Base-by-base conservation (phyloP, 2,797 vertebrate species). In the Petrocephalus schoutedeni region DNA sequence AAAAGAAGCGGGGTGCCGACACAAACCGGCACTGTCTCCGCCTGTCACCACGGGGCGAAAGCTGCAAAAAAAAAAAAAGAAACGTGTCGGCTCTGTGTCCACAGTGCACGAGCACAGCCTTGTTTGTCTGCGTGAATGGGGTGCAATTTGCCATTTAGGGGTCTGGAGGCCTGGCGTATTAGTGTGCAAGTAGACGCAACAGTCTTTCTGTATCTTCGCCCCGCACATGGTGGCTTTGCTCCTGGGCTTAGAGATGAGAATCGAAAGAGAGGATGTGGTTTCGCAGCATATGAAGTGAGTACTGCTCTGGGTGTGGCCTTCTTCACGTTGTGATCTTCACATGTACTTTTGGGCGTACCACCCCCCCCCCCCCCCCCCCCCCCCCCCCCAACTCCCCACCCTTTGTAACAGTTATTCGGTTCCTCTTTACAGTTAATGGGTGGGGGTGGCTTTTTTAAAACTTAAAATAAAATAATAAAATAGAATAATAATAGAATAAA, bases 221-320 rank as follows among this genome's bases (percentile, higher is more conserved):
- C 53, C 41, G 3, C 57, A 32, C 10, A 12, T 16, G 49, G 21
- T 9, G 23, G 32, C 28, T 77, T 2, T 2, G 14, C 5, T 3
- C 0, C 67, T 51, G 64, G n/a, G 14, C 16, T 36, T 28, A 21
- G 23, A 41, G 16, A 74, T 82, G 85, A 87, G 67, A 89, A 58
- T 32, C 7, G 54, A 80, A 87, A 86, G 36, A 87, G 45, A 71
- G 86, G 84, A 64, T 61, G 88, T 87, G 88, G 88, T 89, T 89
- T 80, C 19, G 61, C 3, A 3, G 58, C 56, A 64, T 28, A 36
- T 53, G 57, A 89, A 57, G 19, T 87, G 88, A 54, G 86, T 41
- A 87, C 45, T 21, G 21, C 74, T 80, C 4, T 64, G 67, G 54
- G 88, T 49, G 85, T 9, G 56, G 45, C 23, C 19, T 8, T 19